A percentile compares a stretch with the other conserved stretches of the same genome.
These are phyloP conservation scores for Eristalis arbustorum DNA, from an alignment of 2,888 invertebrate genomes.

Conservation along the genomic window DNA sequence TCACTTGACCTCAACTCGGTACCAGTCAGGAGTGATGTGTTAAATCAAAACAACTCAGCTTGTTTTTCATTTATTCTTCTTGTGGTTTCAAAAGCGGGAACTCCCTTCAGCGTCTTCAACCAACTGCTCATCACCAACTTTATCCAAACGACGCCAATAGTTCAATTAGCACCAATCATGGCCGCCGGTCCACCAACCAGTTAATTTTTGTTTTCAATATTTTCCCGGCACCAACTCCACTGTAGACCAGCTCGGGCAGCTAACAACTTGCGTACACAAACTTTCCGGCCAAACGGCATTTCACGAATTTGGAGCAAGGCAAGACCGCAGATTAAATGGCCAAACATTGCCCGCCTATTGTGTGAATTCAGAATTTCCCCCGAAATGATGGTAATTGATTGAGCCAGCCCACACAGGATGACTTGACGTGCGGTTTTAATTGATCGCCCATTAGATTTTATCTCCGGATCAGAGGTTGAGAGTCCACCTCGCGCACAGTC, in stretches of 20 bases:
- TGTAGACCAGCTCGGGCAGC: not conserved
- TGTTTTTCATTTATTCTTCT: too few relatives aligned
- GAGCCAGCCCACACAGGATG: not conserved
- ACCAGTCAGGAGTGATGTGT: too few relatives aligned
- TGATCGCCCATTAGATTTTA: not conserved
- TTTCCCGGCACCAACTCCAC: not conserved
- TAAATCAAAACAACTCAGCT: too few relatives aligned
- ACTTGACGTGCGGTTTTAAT: not conserved
- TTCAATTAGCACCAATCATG: too few relatives aligned
- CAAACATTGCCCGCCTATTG: slow-evolving; percentile 21
- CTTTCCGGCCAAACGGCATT: slow-evolving; percentile 29
- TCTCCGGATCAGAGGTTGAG: slow-evolving; percentile 38
- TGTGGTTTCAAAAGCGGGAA: too few relatives aligned
- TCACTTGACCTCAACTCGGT: too few relatives aligned
- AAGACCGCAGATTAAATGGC: slow-evolving; percentile 32
- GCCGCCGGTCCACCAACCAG: too few relatives aligned
- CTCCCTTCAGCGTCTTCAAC: too few relatives aligned
- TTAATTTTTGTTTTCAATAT: not conserved
- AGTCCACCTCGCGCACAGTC: not conserved
- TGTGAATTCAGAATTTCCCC: not conserved
- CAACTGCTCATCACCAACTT: not conserved
- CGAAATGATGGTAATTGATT: not conserved
- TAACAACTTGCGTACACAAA: not conserved
- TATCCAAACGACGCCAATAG: too few relatives aligned
- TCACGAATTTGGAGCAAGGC: slow-evolving; percentile 34